Evolutionary conservation across 1,140 invertebrate genomes (phyloP), one percentile per base, ranked within the genome.

Genomic region (Lasioglossum albipes): DNA sequence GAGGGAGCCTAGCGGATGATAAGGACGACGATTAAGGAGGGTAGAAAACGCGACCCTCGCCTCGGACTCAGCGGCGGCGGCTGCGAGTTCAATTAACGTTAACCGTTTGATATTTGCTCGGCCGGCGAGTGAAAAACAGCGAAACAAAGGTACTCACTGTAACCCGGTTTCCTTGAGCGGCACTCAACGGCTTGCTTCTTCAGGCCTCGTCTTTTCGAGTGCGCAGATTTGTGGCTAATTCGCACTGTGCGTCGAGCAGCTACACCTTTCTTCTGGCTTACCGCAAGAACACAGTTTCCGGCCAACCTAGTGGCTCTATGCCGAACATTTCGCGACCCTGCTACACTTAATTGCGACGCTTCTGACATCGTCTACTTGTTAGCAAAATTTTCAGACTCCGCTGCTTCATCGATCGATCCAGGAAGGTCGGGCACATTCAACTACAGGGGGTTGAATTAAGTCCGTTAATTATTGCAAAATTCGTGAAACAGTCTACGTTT

Each of bases 71-170:
- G 36, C 2, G 36, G 36, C 36, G 36, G 36, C 36, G 36, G 62
- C 74, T 52, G 52, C 82, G 79, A 79, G 86, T 91, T 91, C 88
- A 91, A 92, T 92, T 91, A 92, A 89, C 88, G 87, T 85, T 84
- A 90, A 91, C 88, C 88, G 91, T 92, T 91, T 88, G 88, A 87
- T 74, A 87, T 92, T 91, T 90, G 87, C 89, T 79, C 75, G 80
- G 84, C 3, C 88, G 82, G 89, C 83, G 89, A 89, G 86, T 87
- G 84, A 89, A 89, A 91, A 83, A 91, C 89, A 85, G 84, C 90
- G 84, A 88, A 89, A 89, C 82, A 79, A 90, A 87, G 87, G 87
- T 88, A 88, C 91, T 92, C 87, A 87, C 81, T 89, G 90, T 92
- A 92, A 92, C 90, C 91, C 80, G 81, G 91, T 92, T 92, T 89